Conservation (phyloP, 2,888 invertebrate species). For the Actias luna region DNA sequence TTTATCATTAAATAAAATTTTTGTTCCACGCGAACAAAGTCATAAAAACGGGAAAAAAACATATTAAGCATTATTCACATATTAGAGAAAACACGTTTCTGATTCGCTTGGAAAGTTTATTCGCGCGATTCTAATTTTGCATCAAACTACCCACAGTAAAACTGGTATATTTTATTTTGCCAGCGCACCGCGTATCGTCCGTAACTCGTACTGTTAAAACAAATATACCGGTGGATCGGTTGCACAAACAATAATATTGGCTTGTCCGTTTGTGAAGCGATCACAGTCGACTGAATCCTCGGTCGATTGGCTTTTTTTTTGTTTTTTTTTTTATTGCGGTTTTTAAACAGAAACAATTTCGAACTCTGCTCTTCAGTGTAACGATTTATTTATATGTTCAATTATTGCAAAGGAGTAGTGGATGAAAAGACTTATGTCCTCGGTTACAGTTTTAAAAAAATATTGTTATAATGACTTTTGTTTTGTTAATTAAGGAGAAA, state of each 20-base stretch:
- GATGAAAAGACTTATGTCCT: no score
- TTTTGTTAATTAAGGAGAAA: no score
- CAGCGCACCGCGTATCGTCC: neutral
- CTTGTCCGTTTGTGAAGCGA: conserved; percentile 9
- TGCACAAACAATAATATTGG: conserved; percentile 14
- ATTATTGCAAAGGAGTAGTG: no score
- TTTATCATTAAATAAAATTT: no score
- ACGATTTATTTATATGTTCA: neutral
- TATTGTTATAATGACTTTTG: no score
- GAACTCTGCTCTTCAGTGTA: neutral
- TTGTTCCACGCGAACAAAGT: no score
- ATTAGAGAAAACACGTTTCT: no score
- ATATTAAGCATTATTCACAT: no score
- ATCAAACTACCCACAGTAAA: neutral
- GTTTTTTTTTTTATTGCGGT: conserved; percentile 1
- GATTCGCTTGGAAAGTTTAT: no score
- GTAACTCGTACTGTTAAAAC: neutral
- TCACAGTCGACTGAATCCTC: neutral
- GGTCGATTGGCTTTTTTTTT: conserved; percentile 3
- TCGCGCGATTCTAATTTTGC: neutral
- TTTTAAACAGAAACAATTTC: neutral
- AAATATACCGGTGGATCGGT: conserved; percentile 13
- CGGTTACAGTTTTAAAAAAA: no score
- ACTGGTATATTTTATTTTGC: neutral
- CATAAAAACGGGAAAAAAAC: no score